Base-by-base conservation (phyloP, 2,113 vertebrate genomes). In the Donacobius atricapilla region DNA sequence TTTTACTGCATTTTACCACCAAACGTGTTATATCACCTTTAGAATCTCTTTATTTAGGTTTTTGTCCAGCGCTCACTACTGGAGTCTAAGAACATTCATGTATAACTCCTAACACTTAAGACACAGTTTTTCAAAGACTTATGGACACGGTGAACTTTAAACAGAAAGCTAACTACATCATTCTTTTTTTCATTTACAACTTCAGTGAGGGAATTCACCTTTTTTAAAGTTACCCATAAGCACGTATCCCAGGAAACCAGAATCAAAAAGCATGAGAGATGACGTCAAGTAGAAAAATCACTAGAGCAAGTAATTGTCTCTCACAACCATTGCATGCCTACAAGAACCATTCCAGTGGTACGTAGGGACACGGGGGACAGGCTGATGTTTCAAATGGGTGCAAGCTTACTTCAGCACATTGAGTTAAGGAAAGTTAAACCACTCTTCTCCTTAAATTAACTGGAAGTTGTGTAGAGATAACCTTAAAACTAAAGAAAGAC, bases 281-380 rank as follows among this genome's bases (percentile, higher is more conserved):
- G n/a, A 68, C 19, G 30, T 23, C 7, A 82, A 58, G 31, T 15
- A 53, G 47, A 48, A 92, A 31, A 85, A 90, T 50, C 35, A 31
- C 17, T 39, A 17, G 7, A 1, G 0, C 30, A 37, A 60, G 4
- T 37, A 42, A 66, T 42, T 35, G 5, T 30, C 54, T 81, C 3
- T 0, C 33, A n/a, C 31, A 66, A 33, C 10, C 16, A 17, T 33
- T 51, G 3, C 19, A 11, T 12, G 3, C 51, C 31, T 25, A 19
- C 27, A 22, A 65, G n/a, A 87, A 15, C 75, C 11, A 27, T 28
- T 20, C 31, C n/a, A n/a, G 22, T 22, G 27, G 18, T 57, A 33
- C 0, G 0, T 7, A 21, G 24, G 31, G 40, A 35, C n/a, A 44
- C 5, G 18, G 63, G 17, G 69, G 33, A 73, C 48, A 85, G 18